Base-by-base conservation (phyloP, 2,113 vertebrate genomes). In the Motacilla tschutschensis region DNA sequence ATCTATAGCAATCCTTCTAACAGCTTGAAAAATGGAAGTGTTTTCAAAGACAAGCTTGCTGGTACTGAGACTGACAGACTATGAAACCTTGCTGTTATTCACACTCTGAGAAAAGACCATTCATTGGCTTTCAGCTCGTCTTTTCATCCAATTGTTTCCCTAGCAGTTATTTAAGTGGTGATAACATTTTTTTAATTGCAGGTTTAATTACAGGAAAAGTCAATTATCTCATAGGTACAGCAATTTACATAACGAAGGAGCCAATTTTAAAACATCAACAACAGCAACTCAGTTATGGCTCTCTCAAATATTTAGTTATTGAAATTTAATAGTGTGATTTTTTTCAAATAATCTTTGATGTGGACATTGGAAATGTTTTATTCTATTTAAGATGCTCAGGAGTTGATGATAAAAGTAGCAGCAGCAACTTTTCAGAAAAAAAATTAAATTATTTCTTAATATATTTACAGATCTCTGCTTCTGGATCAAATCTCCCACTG, bases 1-100 rank as follows among this genome's bases (percentile, higher is more conserved):
- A 96, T 96, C 96, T 96, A 89, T 74, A 84, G 94, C 91, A 92
- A 93, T 91, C 92, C 93, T 91, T 90, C 95, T 93, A 95, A 95
- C 88, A 94, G 94, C 95, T 94, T 96, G 94, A 95, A 93, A 97
- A 97, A 93, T 95, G 57, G 92, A 94, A 94, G 78, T 35, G 1
- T 93, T 96, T 96, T 95, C 91, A 95, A 96, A 95, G 95, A 95
- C 93, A 85, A 82, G 90, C 88, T 86, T 87, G 87, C 92, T 59
- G 79, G 72, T 85, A n/a, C 90, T 62, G 87, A 91, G 94, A 95
- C 73, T 86, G 96, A 91, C 90, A 94, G 95, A 63, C 91, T 90
- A 83, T 33, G 93, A 94, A 95, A 90, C 90, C 88, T 95, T 93
- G 90, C 46, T 76, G 69, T 95, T 92, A 91, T 92, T 96, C 91